Evolutionary conservation across 2,113 vertebrate species (phyloP).

Genomic region (Poecilia latipinna): DNA sequence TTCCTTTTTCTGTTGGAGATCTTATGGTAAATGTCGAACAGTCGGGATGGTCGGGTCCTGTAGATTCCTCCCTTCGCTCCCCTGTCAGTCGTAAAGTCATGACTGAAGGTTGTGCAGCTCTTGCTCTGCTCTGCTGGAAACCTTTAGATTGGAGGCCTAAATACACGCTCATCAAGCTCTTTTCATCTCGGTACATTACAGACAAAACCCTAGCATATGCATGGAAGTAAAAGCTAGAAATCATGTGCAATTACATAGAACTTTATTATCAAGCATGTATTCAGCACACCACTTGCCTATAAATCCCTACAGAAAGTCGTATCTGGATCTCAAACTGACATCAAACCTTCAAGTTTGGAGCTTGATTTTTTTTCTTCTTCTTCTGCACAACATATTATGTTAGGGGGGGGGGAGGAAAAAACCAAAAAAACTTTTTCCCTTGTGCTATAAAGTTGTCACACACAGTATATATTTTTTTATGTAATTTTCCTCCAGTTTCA

Average conservation of each 20-base stretch:
- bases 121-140: conserved; percentile 6
- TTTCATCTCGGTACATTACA: conserved; percentile 2
- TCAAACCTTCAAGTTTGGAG: not conserved
- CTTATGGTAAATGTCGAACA: not conserved
- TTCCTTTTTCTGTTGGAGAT: not conserved
- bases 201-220: not conserved
- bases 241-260: conserved; percentile 1
- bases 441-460: not conserved
- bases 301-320: not conserved
- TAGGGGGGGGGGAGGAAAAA: too few species aligned
- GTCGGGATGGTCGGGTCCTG: not conserved
- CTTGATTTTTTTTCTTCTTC: not conserved
- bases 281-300: not conserved
- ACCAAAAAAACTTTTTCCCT: not conserved
- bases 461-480: not conserved
- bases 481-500: not conserved
- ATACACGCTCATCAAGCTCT: conserved; percentile 23
- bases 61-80: not conserved
- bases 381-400: not conserved
- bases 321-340: not conserved
- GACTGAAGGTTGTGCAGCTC: not conserved
- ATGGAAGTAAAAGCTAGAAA: not conserved
- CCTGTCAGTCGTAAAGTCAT: not conserved
- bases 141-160: conserved; percentile 6
- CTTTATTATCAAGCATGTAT: conserved; percentile 6